Evolutionary conservation across 1,140 invertebrate genomes (phyloP), one percentile per base, ranked within the genome.

Genomic region (Scylla paramamosain): DNA sequence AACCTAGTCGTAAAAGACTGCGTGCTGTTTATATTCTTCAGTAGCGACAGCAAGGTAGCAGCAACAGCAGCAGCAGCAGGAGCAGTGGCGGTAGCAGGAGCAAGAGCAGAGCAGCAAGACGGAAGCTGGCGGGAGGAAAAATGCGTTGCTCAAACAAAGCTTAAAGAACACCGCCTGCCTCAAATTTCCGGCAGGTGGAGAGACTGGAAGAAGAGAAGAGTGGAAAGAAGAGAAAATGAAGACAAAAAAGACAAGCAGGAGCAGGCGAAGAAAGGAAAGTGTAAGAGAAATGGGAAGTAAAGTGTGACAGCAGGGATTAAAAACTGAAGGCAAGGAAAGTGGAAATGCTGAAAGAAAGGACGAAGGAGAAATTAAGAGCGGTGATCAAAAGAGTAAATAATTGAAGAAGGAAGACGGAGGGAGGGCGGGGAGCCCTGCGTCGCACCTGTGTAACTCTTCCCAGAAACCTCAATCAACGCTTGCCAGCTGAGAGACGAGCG

Each of bases 71-170:
- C 25, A 77, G 67, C 25, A 25, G 12, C 10, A 25, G 67, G 2
- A n/a, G 67, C 6, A 77, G 67, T n/a, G 20, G 67, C 67, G n/a
- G 67, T n/a, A 77, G 67, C 8, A 77, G 20, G 20, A 77, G 67
- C n/a, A 77, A 20, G 12, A 77, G 67, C 67, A 77, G 67, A 77
- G 67, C 20, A 77, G 25, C 67, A 77, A 77, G 67, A 77, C 67
- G 67, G 67, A 77, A 77, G 67, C 67, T 77, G 67, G 12, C 67
- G 6, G 67, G 67, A 77, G 67, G 67, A 77, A 77, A 77, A 77
- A 77, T 77, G 67, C 67, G 67, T 77, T 77, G 67, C 67, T 77
- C 67, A 77, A 77, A 77, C 67, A 77, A 77, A 77, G 67, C 67
- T 77, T 77, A 77, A 77, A 77, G 67, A 77, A 77, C 67, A 77